Percentiles rank a stretch among this genome's conserved stretches.
Evolutionary conservation across 2,888 invertebrate genomes (phyloP).

Genomic region (Adela reaumurella): DNA sequence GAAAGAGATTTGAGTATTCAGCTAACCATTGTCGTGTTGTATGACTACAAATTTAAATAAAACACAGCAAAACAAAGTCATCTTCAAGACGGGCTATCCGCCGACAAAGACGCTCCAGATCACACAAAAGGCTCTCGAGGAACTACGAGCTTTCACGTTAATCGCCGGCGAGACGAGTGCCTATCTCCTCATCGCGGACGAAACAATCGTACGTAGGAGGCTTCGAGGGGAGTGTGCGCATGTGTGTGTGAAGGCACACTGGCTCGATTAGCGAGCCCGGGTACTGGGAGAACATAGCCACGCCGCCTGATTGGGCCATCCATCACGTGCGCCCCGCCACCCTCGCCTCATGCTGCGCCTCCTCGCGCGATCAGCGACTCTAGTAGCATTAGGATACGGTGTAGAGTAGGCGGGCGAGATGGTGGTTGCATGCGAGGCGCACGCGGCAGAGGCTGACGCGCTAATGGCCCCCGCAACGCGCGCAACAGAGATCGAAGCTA

Average conservation of each 20-base stretch:
- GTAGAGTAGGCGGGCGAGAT: conserved; percentile 1
- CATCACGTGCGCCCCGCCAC: conserved; percentile 38
- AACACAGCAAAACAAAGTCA: too few species aligned
- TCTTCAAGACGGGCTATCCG: background rate
- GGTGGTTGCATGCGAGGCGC: conserved; percentile 16
- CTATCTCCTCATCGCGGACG: conserved; percentile 16
- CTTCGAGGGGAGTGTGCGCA: conserved; percentile 10
- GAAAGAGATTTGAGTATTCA: too few species aligned
- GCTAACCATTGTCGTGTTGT: too few species aligned
- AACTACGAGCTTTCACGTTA: conserved; percentile 31
- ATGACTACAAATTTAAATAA: too few species aligned
- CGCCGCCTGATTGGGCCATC: conserved; percentile 58
- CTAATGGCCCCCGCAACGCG: conserved; percentile 36
- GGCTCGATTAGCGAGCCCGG: conserved; percentile 50
- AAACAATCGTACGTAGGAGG: background rate
- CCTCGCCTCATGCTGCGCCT: conserved; percentile 20
- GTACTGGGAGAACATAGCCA: conserved; percentile 24
- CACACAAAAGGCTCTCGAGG: conserved; percentile 27
- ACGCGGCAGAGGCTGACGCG: conserved; percentile 19
- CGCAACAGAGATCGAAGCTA: conserved; percentile 44
- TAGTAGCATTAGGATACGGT: conserved; percentile 5
- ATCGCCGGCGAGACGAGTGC: conserved; percentile 15
- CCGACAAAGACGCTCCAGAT: conserved; percentile 13
- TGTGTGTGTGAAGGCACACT: conserved; percentile 42
- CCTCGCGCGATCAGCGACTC: conserved; percentile 9